Base-by-base conservation (phyloP, 2,888 invertebrate genomes). In the Iphiclides podalirius region DNA sequence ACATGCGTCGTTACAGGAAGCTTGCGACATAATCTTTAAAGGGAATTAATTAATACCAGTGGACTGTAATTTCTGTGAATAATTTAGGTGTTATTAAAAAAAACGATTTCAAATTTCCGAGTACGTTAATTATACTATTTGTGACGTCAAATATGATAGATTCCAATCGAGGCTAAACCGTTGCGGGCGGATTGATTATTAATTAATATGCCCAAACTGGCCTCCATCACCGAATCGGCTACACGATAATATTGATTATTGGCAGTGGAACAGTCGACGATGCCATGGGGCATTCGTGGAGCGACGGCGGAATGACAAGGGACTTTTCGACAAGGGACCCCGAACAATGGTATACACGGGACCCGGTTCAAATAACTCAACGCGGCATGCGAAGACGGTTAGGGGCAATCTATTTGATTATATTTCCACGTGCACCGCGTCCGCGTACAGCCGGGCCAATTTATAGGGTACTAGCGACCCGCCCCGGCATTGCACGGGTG, bases 351-450 rank as follows among this genome's bases (percentile, higher is more conserved):
- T 42, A 54, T 52, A 55, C 50, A 49, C 47, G 49, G 45, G 57
- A 9, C 51, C 58, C 55, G 52, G 56, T 58, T 61, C 57, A 57
- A 61, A 60, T 60, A 61, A 52, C 53, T 54, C 57, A 56, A 58
- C 55, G 58, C 61, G 55, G 54, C 57, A 61, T 56, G 55, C 58
- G 44, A 59, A 59, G 57, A 49, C 54, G 40, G 52, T 58, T 8
- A 43, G 36, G 40, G 58, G 57, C 62, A 66, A 70, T 67, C 61
- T 59, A 66, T 64, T 70, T 70, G 66, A 72, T 72, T 68, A 70
- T 60, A 47, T 69, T 67, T 61, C n/a, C 63, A 59, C 56, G 60
- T 60, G 58, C 46, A 41, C 47, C 53, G 53, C 3, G 20, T 20
- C 55, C 57, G 54, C 55, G 52, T 56, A 39, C 47, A 41, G 61